Evolutionary conservation across 2,888 invertebrate species (phyloP), one percentile per base, ranked within the genome.

Genomic region (Onthophagus sagittarius): DNA sequence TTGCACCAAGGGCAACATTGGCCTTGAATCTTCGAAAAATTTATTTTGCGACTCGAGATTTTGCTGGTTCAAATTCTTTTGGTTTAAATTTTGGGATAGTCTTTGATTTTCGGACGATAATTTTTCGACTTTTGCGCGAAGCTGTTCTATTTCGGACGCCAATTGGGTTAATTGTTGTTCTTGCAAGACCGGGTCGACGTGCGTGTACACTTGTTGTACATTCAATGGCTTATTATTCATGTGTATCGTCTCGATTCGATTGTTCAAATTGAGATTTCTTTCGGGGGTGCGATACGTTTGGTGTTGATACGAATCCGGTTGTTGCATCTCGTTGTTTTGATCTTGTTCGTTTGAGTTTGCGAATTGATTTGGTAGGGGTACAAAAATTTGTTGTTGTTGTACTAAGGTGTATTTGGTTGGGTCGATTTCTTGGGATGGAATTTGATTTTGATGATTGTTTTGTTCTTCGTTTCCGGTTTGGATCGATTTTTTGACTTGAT

Each of bases 81-180:
- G 72, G 23, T 75, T 74, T 33, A 75, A 15, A 15, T 75, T 71
- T 53, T 72, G 70, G 9, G 77, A 71, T 6, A 79, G 67, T 32
- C 78, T 74, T 15, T 78, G 72, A 70, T 79, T 85, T 77, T 85
- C 83, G 1, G 80, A 82, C 15, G 82, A 81, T 5, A 85, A 77
- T 76, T 83, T 81, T 65, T 84, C 83, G 15, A 85, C 81, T 74
- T 82, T 79, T 13, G 80, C 80, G 73, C 82, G 79, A 53, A 85
- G 79, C 72, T 84, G 81, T 77, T 84, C 82, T 63, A 85, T 81
- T 79, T 85, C 83, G 2, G 83, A 82, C 0, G 83, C 84, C 33
- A 85, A 76, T 75, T 83, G 82, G 53, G 82, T 83, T 69, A 85
- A 80, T 75, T 84, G 82, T 63, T 81, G 79, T 62, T 83, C 82